Evolutionary conservation across 2,113 vertebrate genomes (phyloP).

Genomic region (Dromiciops gliroides): DNA sequence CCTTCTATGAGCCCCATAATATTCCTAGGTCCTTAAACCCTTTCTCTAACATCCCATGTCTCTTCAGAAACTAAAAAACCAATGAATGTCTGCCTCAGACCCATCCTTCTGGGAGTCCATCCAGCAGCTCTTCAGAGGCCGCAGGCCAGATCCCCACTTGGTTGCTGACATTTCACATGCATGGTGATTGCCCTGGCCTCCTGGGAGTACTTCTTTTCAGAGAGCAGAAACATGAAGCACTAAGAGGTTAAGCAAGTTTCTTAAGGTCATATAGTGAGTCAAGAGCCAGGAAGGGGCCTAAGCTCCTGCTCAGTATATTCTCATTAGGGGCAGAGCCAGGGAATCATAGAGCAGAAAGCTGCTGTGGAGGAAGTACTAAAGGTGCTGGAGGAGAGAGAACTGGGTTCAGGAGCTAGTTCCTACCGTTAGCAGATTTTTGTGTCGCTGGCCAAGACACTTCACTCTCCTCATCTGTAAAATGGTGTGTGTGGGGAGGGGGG

Average conservation of each 20-base stretch:
- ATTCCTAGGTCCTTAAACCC: background rate
- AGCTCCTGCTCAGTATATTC: background rate
- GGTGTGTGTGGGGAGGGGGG: too few species aligned
- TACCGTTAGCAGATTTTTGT: background rate
- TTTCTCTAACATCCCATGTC: background rate
- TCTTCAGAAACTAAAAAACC: background rate
- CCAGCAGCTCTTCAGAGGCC: background rate
- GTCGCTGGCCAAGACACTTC: background rate
- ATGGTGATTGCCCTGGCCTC: background rate
- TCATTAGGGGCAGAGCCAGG: background rate
- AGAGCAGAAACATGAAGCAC: background rate
- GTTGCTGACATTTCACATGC: background rate
- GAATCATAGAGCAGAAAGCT: background rate
- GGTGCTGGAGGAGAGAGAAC: background rate
- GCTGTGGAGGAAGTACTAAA: background rate
- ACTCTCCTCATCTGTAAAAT: background rate
- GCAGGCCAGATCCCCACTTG: background rate
- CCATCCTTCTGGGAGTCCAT: background rate
- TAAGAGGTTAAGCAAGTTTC: conserved; percentile 19
- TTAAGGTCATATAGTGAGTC: background rate
- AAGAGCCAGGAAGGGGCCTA: too few species aligned
- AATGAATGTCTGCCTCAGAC: background rate
- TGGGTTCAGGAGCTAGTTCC: background rate
- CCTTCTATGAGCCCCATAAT: background rate
- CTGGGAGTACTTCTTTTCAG: background rate